phyloP scores from a whole-genome alignment of 1,140 invertebrate genomes.

The Doryteuthis pealeii region DNA sequence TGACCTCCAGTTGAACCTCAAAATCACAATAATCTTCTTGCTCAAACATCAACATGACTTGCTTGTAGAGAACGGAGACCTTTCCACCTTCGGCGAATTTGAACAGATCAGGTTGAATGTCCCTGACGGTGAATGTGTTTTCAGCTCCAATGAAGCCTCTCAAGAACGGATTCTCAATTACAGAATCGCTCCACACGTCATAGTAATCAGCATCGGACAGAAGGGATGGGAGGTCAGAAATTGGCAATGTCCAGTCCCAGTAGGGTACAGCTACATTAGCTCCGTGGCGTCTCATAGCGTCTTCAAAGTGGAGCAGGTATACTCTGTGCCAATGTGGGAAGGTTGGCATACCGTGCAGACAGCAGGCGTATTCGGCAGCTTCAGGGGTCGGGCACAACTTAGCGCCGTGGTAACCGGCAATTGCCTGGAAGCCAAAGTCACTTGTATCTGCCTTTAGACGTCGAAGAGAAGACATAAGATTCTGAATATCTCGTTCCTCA shows the following conservation, averaged over 20 bases:
- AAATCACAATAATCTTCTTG: slow-evolving; percentile 32
- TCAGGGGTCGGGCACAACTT: neutral
- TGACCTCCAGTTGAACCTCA: slow-evolving; percentile 28
- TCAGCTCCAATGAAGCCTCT: slow-evolving; percentile 1
- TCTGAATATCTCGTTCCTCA: slow-evolving; percentile 7
- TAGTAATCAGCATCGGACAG: slow-evolving; percentile 18
- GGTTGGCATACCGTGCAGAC: slow-evolving; percentile 27
- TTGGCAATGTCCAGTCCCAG: slow-evolving; percentile 31
- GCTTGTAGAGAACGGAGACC: slow-evolving; percentile 14
- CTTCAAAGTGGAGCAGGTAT: slow-evolving; percentile 22
- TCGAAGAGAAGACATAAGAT: neutral
- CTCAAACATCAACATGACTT: slow-evolving; percentile 28
- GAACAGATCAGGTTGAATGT: slow-evolving; percentile 19
- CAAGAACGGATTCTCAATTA: neutral
- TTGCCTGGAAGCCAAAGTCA: neutral
- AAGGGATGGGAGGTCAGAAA: slow-evolving; percentile 19
- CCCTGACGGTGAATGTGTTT: slow-evolving; percentile 6
- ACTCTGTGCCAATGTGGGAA: slow-evolving; percentile 32
- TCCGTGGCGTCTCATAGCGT: slow-evolving; percentile 22
- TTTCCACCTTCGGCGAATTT: slow-evolving; percentile 15
- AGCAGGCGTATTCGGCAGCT: slow-evolving; percentile 18
- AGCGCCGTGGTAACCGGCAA: slow-evolving; percentile 1
- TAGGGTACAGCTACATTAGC: slow-evolving; percentile 23
- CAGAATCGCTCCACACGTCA: slow-evolving; percentile 14
- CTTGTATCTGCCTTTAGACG: neutral